These are phyloP conservation scores for Paracanthobrama guichenoti DNA, from an alignment of 2,113 vertebrate genomes.

Conservation along the genomic window DNA sequence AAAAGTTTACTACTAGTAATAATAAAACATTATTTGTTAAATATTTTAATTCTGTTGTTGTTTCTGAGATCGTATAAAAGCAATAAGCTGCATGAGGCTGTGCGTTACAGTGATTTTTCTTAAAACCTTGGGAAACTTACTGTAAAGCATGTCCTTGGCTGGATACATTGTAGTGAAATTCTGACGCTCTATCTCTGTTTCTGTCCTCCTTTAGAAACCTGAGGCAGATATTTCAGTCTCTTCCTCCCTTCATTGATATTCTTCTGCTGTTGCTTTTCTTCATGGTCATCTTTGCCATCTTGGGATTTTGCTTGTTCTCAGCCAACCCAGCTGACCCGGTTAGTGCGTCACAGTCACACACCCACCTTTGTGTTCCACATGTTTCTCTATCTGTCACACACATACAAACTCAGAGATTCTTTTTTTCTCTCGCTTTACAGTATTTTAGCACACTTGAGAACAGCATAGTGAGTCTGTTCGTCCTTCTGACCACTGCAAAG, in stretches of 20 bases:
- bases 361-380: background rate
- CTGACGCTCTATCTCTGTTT: conserved; percentile 13
- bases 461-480: conserved; percentile 95
- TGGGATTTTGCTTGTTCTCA: conserved; percentile 97
- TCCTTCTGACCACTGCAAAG: conserved; percentile 97
- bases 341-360: conserved; percentile 65
- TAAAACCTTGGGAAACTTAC: background rate
- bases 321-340: conserved; percentile 88
- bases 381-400: background rate
- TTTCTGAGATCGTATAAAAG: background rate
- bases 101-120: background rate
- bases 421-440: conserved; percentile 68
- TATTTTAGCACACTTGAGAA: conserved; percentile 96
- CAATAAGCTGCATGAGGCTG: background rate
- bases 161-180: background rate
- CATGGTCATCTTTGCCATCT: conserved; percentile 96
- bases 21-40: background rate
- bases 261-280: conserved; percentile 96
- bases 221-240: conserved; percentile 98
- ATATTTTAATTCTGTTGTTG: background rate
- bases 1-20: background rate
- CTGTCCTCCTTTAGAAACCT: conserved; percentile 81
- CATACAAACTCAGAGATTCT: background rate
- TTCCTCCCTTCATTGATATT: conserved; percentile 97
- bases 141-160: background rate